Evolutionary conservation across 2,113 vertebrate genomes (phyloP), one percentile per base, ranked within the genome.

Genomic region (Protobothrops flavoviridis): DNA sequence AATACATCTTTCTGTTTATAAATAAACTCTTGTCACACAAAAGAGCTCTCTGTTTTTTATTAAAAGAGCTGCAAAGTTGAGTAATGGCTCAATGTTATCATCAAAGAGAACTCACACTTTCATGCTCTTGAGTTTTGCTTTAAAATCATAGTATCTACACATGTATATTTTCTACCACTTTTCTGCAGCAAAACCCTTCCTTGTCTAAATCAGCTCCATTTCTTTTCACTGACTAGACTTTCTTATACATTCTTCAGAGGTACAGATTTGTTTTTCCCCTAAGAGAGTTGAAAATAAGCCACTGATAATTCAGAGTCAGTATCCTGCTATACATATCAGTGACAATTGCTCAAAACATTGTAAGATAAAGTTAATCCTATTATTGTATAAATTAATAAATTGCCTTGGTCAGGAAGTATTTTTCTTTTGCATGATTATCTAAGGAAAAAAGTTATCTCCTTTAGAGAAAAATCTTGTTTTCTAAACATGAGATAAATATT

Each of bases 11-110:
- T 69, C 29, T 90, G 93, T 94, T 96, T 93, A 93, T 90, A 95
- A 93, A 59, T 93, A 59, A 90, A 96, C 95, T 93, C 89, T 93
- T 93, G 89, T 91, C 90, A 95, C 64, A 53, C 93, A 93, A 91
- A 95, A 91, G 7, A 11, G 39, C 5, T 24, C 74, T 93, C 17
- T 88, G 0, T 90, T 95, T 93, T 87, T 94, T 92, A 92, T 94
- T 15, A 89, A 87, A 33, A 81, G 24, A 17, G 29, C 3, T 26
- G 86, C n/a, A 50, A 50, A 13, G 24, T 52, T 57, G 29, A 50
- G n/a, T 26, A 61, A 5, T 85, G 87, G 29, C 94, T 86, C 0
- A 6, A 0, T 6, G 64, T 29, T 23, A 56, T 21, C 94, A 81
- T 87, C 45, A 39, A 93, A 95, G 90, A 48, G 8, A 89, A 93